A percentile compares a stretch with the other conserved stretches of the same genome.
phyloP scores from a whole-genome alignment of 2,797 vertebrate genomes.

The Carcharodon carcharias region DNA sequence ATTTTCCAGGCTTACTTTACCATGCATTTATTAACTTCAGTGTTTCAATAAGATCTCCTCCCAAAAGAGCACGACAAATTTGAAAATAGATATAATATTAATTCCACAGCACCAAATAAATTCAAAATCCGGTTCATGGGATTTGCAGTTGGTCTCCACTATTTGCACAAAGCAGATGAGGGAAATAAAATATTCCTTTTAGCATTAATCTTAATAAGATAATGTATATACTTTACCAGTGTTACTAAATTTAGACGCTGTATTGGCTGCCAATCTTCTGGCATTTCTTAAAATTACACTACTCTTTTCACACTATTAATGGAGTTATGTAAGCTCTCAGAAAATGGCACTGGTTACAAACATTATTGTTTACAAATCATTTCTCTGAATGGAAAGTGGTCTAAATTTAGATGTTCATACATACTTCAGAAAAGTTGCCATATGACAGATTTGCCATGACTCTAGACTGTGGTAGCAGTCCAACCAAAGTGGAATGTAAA shows the following conservation, averaged over 20 bases:
- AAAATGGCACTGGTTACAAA: not conserved
- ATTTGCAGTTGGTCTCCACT: not conserved
- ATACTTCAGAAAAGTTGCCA: not conserved
- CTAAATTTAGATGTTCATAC: not conserved
- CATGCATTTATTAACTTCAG: not conserved
- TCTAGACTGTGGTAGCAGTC: not conserved
- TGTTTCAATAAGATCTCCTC: not conserved
- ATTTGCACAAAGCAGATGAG: not conserved
- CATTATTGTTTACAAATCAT: not conserved
- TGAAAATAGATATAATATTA: not conserved
- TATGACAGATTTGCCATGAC: slow-evolving; percentile 13
- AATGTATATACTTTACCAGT: too few species aligned
- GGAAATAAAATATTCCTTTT: not conserved
- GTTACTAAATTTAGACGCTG: not conserved
- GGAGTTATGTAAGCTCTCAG: not conserved
- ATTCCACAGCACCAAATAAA: not conserved
- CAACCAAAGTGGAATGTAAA: slow-evolving; percentile 33
- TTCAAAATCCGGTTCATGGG: not conserved
- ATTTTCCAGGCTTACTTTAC: not conserved
- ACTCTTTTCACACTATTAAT: not conserved
- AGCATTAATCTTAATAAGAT: not conserved
- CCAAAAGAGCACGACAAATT: not conserved
- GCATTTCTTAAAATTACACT: not conserved
- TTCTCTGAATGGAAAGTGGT: slow-evolving; percentile 22
- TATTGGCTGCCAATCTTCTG: not conserved